Evolutionary conservation across 2,797 vertebrate genomes (phyloP).

Genomic region (Anguilla pacifica): DNA sequence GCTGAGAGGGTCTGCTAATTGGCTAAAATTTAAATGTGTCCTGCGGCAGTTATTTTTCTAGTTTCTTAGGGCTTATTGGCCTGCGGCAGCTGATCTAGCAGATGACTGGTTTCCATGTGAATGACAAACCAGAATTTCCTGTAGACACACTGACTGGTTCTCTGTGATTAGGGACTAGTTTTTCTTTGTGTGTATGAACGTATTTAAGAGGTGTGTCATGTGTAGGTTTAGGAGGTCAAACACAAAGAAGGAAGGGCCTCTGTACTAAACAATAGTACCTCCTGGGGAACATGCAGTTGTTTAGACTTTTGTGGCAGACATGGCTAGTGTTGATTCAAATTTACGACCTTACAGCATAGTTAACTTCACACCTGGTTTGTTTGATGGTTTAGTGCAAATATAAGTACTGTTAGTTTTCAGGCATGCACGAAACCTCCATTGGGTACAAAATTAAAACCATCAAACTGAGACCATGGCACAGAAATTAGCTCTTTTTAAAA

Average conservation of each 20-base stretch:
- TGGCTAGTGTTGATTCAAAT: not conserved
- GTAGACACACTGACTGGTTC: not conserved
- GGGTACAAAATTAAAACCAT: not conserved
- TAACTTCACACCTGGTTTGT: not conserved
- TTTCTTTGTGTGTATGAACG: not conserved
- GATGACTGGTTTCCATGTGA: not conserved
- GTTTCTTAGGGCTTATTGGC: not conserved
- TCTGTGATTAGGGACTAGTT: not conserved
- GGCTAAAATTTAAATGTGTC: not conserved
- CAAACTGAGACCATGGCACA: not conserved
- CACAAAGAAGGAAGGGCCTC: not conserved
- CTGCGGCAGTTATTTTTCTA: not conserved
- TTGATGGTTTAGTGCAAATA: not conserved
- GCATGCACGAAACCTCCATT: not conserved
- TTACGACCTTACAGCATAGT: not conserved
- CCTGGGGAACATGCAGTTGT: not conserved
- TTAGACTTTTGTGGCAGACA: not conserved
- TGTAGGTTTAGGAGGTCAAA: not conserved
- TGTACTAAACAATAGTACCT: not conserved
- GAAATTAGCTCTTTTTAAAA: not conserved
- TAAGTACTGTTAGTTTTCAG: not conserved
- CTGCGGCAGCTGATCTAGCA: not conserved
- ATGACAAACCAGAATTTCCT: constrained; percentile 1
- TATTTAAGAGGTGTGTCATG: not conserved
- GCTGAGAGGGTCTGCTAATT: not conserved